Conservation (phyloP, 2,797 vertebrate species). For the Anomalospiza imberbis region DNA sequence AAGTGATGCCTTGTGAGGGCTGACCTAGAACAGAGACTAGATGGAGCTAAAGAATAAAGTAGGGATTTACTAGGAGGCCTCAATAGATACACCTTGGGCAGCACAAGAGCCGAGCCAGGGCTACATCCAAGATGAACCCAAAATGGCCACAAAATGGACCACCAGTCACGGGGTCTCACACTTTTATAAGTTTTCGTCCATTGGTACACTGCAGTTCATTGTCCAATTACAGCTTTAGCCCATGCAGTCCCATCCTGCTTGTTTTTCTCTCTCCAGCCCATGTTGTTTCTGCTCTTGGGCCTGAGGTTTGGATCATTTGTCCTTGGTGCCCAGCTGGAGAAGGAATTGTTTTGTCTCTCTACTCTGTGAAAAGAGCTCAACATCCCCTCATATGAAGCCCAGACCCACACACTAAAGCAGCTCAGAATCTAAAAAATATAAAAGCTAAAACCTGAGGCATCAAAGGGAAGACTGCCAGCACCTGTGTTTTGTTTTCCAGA, state of each 20-base stretch:
- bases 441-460: background rate
- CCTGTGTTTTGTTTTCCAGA: background rate
- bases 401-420: background rate
- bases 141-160: background rate
- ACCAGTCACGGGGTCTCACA: rapidly evolving
- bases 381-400: background rate
- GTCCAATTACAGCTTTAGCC: background rate
- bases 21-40: background rate
- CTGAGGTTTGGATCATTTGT: background rate
- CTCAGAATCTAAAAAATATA: background rate
- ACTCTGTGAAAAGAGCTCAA: background rate
- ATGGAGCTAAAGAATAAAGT: background rate
- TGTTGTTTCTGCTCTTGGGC: background rate
- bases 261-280: background rate
- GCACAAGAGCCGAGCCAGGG: background rate
- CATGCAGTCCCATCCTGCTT: background rate
- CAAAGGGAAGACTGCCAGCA: background rate
- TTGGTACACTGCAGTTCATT: background rate
- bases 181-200: background rate
- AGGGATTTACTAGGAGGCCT: background rate
- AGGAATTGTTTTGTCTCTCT: background rate
- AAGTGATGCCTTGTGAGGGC: background rate
- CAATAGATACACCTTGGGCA: background rate
- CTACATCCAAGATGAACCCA: background rate
- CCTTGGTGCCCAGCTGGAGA: background rate